Conservation (phyloP, 1,140 invertebrate species). For the Drosophila parabipectinata region DNA sequence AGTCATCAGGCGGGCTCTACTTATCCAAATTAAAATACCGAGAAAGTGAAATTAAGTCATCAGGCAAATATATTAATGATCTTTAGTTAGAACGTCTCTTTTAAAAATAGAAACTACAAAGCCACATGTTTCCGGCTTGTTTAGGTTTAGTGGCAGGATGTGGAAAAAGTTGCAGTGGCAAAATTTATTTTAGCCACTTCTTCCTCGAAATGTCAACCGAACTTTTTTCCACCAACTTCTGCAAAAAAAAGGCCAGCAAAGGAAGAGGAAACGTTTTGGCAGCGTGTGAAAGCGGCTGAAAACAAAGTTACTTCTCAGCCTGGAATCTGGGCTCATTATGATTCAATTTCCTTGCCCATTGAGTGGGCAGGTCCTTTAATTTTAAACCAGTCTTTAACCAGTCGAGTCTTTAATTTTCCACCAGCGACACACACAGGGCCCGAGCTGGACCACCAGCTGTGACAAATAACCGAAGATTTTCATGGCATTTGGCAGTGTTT, state of each 20-base stretch:
- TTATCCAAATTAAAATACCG: background rate
- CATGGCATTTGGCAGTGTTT: slow-evolving; percentile 68
- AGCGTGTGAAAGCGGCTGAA: slow-evolving; percentile 72
- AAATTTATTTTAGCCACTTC: slow-evolving; percentile 35
- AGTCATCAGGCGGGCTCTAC: background rate
- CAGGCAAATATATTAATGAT: slow-evolving; percentile 1
- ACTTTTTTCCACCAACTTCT: slow-evolving; percentile 32
- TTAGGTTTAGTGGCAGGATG: slow-evolving; percentile 48
- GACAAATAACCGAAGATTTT: slow-evolving; percentile 74
- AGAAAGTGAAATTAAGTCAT: background rate
- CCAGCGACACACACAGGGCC: background rate
- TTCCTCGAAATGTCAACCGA: slow-evolving; percentile 43
- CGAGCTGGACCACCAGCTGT: slow-evolving; percentile 16
- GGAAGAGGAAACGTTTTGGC: slow-evolving; percentile 79
- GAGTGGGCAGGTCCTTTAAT: slow-evolving; percentile 5
- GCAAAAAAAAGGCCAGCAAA: slow-evolving; percentile 25
- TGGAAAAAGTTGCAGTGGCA: slow-evolving; percentile 52
- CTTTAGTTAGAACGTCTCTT: background rate
- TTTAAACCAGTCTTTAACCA: too few relatives aligned
- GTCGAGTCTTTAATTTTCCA: slow-evolving; percentile 38
- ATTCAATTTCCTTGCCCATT: slow-evolving; percentile 46
- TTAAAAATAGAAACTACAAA: slow-evolving; percentile 5
- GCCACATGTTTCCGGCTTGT: slow-evolving; percentile 62
- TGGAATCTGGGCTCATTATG: slow-evolving; percentile 42
- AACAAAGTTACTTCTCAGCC: slow-evolving; percentile 71